Evolutionary conservation across 2,113 vertebrate species (phyloP).

Genomic region (Callipepla californica): DNA sequence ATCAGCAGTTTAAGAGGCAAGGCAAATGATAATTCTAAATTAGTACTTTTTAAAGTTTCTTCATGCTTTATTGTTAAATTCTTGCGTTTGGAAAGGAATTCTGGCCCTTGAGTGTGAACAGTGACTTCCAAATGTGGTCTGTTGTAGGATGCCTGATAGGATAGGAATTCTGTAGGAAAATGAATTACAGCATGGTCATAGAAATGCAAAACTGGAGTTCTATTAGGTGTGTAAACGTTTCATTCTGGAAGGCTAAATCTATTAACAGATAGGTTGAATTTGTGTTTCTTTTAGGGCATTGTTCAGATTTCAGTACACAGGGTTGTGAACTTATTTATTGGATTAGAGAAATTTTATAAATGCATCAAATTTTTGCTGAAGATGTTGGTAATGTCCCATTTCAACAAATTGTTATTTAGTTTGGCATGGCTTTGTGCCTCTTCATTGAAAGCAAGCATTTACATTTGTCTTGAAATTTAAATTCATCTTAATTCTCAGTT

Average conservation of each 20-base stretch:
- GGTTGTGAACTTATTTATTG: neutral
- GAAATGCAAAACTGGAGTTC: neutral
- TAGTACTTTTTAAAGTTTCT: neutral
- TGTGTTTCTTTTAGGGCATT: neutral
- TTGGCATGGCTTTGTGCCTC: neutral
- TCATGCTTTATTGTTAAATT: neutral
- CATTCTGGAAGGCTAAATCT: neutral
- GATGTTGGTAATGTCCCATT: neutral
- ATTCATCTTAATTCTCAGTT: neutral
- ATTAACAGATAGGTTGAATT: neutral
- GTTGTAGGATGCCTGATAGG: neutral
- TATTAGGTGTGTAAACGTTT: neutral
- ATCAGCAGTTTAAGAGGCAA: neutral
- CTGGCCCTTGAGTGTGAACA: neutral
- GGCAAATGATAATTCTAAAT: neutral
- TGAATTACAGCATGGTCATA: neutral
- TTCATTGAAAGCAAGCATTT: neutral
- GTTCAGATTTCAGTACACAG: neutral
- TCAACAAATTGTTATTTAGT: neutral
- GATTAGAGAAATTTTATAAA: neutral
- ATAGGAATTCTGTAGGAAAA: neutral
- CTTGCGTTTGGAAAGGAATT: neutral
- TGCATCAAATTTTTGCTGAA: neutral
- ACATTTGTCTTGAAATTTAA: neutral
- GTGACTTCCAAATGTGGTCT: neutral